These are phyloP conservation scores for Eurytoma californica DNA, from an alignment of 2,888 invertebrate species.

Conservation along the genomic window DNA sequence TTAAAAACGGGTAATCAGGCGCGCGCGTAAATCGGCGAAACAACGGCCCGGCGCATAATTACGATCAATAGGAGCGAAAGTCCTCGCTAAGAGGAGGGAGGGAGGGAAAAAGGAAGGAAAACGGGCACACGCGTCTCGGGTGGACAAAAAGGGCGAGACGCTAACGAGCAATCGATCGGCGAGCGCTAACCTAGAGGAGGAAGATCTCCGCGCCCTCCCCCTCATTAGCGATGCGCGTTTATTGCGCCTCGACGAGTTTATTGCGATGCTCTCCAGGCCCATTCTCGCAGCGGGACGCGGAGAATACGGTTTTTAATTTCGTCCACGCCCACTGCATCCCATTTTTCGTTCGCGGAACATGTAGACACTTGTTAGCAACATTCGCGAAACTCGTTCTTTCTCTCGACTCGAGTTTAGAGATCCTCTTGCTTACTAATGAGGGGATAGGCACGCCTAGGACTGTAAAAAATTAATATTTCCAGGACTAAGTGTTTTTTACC, in stretches of 20 bases:
- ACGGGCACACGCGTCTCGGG: not conserved
- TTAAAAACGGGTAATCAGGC: no score
- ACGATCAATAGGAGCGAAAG: slow-evolving; percentile 26
- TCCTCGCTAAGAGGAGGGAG: not conserved
- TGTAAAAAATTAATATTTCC: no score
- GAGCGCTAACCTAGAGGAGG: not conserved
- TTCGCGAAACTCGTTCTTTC: not conserved
- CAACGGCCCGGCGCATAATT: slow-evolving; percentile 13
- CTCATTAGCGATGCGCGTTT: slow-evolving; percentile 26
- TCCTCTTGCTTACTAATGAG: not conserved
- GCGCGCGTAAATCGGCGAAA: not conserved
- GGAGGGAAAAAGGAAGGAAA: not conserved
- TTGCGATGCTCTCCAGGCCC: not conserved
- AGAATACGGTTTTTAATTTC: slow-evolving; percentile 8
- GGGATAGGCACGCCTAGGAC: no score
- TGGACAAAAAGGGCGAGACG: not conserved
- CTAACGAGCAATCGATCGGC: slow-evolving; percentile 47
- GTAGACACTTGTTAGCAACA: not conserved
- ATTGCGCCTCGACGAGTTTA: not conserved
- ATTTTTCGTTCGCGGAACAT: not conserved
- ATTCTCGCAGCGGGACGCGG: not conserved
- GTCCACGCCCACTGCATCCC: not conserved
- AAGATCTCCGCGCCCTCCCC: not conserved
- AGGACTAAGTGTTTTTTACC: no score
- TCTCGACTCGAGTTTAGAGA: not conserved